These are phyloP conservation scores for Pangasianodon hypophthalmus DNA, from an alignment of 2,113 vertebrate genomes.

Conservation along the genomic window DNA sequence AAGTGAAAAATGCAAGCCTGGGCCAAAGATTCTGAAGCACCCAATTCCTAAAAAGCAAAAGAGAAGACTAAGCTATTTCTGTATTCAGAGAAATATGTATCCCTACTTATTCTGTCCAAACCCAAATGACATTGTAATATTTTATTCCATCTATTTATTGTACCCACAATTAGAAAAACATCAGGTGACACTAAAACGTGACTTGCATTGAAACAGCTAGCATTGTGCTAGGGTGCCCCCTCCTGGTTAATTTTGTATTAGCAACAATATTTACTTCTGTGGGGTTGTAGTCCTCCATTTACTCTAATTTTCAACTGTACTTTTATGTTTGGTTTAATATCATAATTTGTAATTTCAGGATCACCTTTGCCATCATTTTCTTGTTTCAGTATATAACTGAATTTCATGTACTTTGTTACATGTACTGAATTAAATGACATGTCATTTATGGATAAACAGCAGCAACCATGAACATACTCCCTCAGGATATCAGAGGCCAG, in stretches of 20 bases:
- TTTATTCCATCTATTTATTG: neutral
- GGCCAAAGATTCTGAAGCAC: neutral
- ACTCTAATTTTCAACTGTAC: neutral
- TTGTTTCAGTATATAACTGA: neutral
- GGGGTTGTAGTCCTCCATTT: neutral
- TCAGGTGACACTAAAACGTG: neutral
- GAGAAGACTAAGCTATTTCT: neutral
- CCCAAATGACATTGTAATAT: neutral
- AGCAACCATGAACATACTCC: neutral
- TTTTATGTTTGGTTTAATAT: neutral
- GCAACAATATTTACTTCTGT: neutral
- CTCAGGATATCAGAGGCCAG: neutral
- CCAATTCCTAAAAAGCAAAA: conserved; percentile 48
- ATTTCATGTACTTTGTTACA: neutral
- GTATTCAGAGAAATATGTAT: neutral
- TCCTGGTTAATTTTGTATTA: conserved; percentile 14
- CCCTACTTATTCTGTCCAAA: neutral
- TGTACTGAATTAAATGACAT: too few relatives aligned
- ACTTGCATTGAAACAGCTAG: neutral
- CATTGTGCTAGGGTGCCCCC: conserved; percentile 31
- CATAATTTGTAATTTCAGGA: neutral
- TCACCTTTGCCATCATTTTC: neutral
- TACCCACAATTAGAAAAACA: neutral
- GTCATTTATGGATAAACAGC: neutral
- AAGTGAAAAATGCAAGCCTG: neutral